Conservation (phyloP, 92 coral and sea anemone genomes). For the Phenganax subtilis region DNA sequence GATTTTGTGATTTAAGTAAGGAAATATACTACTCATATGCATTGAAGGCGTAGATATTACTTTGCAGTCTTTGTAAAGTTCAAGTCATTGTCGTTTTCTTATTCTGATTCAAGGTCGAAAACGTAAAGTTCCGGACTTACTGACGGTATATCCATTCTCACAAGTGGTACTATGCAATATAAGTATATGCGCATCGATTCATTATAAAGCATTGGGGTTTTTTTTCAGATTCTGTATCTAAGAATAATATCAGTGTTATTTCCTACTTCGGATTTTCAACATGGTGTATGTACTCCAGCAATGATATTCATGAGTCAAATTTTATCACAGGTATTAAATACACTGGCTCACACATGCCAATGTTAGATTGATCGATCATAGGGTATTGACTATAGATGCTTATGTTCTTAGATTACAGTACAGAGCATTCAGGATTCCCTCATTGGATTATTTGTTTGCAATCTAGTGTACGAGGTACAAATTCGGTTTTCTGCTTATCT, state of each 20-base stretch:
- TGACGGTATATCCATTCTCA: background rate
- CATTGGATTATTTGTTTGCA: constrained; percentile 70
- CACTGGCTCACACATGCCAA: background rate
- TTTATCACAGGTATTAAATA: constrained; percentile 63
- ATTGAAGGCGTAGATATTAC: background rate
- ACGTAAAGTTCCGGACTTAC: background rate
- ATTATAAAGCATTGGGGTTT: background rate
- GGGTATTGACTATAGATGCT: background rate
- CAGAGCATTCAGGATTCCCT: constrained; percentile 61
- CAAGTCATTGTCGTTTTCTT: too few relatives aligned
- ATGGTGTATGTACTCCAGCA: constrained; percentile 86
- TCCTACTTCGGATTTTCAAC: constrained; percentile 86
- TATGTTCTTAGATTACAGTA: constrained; percentile 58
- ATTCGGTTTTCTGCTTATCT: constrained; percentile 4
- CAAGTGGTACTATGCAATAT: background rate
- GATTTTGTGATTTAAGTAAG: constrained; percentile 41
- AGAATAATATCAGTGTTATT: constrained; percentile 71
- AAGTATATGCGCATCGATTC: background rate
- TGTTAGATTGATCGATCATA: background rate
- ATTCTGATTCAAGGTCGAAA: constrained; percentile 6
- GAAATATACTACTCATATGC: background rate
- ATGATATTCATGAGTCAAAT: constrained; percentile 72
- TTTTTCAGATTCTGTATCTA: constrained; percentile 62
- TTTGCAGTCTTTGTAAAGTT: too few relatives aligned
- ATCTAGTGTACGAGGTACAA: constrained; percentile 63